A percentile compares a stretch with the other conserved stretches of the same genome.
phyloP scores from a whole-genome alignment of 1,140 invertebrate species.

The Heliconius congener region DNA sequence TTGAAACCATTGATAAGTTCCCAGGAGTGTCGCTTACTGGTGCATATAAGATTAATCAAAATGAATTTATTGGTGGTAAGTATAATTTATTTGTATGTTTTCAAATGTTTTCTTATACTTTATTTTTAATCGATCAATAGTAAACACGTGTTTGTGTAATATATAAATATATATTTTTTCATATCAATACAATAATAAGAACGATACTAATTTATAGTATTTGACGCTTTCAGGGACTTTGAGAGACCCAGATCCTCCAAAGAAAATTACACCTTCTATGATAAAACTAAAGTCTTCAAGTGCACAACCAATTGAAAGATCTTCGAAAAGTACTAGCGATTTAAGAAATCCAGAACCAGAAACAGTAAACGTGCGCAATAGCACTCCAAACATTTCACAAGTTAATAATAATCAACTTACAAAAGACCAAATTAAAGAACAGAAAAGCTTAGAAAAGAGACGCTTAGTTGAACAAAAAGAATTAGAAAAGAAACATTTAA shows the following conservation, averaged over 20 bases:
- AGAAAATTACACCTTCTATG: slow-evolving; percentile 52
- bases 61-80: background rate
- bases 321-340: slow-evolving; percentile 59
- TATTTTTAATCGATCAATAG: too few species aligned
- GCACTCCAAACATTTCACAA: slow-evolving; percentile 46
- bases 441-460: slow-evolving; percentile 59
- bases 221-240: slow-evolving; percentile 47
- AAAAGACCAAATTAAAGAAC: slow-evolving; percentile 56
- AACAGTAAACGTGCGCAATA: slow-evolving; percentile 27
- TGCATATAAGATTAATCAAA: slow-evolving; percentile 57
- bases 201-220: background rate
- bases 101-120: background rate
- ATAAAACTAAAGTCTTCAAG: slow-evolving; percentile 39
- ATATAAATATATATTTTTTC: background rate
- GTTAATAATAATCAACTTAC: slow-evolving; percentile 34
- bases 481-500: slow-evolving; percentile 54
- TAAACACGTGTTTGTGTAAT: background rate
- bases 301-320: slow-evolving; percentile 31
- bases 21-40: slow-evolving; percentile 52
- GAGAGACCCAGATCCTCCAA: slow-evolving; percentile 42
- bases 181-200: background rate
- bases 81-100: background rate
- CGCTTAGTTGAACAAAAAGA: slow-evolving; percentile 52
- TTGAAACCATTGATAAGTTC: slow-evolving; percentile 46
- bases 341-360: slow-evolving; percentile 39